Base-by-base conservation (phyloP, 2,797 vertebrate genomes). In the Hoplostethus mediterraneus region DNA sequence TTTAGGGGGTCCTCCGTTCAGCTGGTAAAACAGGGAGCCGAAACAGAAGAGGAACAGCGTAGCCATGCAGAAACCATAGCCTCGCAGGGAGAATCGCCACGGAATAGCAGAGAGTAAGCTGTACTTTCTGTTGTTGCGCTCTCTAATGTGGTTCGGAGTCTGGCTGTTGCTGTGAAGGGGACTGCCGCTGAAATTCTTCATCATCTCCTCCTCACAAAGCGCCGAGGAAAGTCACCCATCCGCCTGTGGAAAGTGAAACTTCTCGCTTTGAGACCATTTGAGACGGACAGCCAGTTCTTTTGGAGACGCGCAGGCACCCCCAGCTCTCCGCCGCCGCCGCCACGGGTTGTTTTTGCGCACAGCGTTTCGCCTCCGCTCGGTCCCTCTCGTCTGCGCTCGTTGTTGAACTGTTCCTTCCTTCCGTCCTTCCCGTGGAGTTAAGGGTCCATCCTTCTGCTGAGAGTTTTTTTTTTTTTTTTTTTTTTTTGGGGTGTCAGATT, bases 21-120 rank as follows among this genome's bases (percentile, higher is more conserved):
- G 94, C 94, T 99, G 97, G 87, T 95, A 98, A 84, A 97, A 95
- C 59, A 99, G 95, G 40, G 97, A 99, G 58, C 95, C 96, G 81
- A 98, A 81, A 75, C 97, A 97, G 95, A 98, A 97, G 90, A 99
- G 87, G 80, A 98, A 94, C 84, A 99, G 92, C 54, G 95, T 90
- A 84, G 95, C 96, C 97, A 98, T 97, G 92, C 97, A 99, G 92
- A 97, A 95, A 63, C 92, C 95, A 92, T 98, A 98, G 79, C 97
- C 96, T 63, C 97, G 95, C 81, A 97, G 93, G 30, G 97, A 96
- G 47, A 96, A 92, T 68, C 95, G 95, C 64, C 94, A 85, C 84
- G 95, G 90, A 10, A 94, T 45, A 6, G 92, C 90, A 40, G 93
- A 93, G 65, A 95, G 89, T 42, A 94, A 87, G 89, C 94, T 67